phyloP scores from a whole-genome alignment of 2,797 vertebrate species.

The Sebastes kiyomatsui region DNA sequence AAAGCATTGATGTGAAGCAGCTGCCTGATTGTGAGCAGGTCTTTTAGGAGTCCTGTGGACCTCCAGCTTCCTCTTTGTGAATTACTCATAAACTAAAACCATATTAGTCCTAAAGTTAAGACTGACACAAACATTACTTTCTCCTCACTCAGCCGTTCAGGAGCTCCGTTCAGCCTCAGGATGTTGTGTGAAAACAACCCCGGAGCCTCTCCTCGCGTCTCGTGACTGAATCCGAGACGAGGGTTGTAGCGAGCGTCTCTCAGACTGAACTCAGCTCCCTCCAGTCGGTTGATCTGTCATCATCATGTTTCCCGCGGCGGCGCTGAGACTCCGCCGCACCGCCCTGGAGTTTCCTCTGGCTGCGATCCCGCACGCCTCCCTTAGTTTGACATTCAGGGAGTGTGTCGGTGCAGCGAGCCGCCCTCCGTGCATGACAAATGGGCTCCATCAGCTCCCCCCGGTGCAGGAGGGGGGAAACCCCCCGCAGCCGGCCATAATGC shows the following conservation, averaged over 20 bases:
- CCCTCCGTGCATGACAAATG: constrained; percentile 45
- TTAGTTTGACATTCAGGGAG: constrained; percentile 10
- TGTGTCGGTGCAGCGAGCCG: neutral
- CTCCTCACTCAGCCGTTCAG: no score
- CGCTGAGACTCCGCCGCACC: neutral
- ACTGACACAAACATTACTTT: no score
- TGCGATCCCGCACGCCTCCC: neutral
- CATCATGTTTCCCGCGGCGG: neutral
- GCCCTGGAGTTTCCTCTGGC: neutral
- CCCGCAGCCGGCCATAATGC: constrained; percentile 26
- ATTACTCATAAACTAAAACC: no score
- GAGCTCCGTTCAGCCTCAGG: no score
- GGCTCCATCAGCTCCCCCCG: constrained; percentile 17
- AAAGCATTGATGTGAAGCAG: neutral
- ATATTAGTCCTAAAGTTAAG: neutral
- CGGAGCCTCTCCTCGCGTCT: neutral
- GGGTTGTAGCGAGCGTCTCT: neutral
- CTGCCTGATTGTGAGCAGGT: no score
- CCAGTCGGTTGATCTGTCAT: neutral
- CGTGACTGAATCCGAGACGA: neutral
- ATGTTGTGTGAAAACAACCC: no score
- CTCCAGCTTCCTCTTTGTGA: no score
- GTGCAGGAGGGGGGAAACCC: constrained; percentile 32
- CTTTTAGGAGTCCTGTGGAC: neutral
- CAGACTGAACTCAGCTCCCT: neutral